phyloP scores from a whole-genome alignment of 1,140 invertebrate genomes.

The Batillaria attramentaria region DNA sequence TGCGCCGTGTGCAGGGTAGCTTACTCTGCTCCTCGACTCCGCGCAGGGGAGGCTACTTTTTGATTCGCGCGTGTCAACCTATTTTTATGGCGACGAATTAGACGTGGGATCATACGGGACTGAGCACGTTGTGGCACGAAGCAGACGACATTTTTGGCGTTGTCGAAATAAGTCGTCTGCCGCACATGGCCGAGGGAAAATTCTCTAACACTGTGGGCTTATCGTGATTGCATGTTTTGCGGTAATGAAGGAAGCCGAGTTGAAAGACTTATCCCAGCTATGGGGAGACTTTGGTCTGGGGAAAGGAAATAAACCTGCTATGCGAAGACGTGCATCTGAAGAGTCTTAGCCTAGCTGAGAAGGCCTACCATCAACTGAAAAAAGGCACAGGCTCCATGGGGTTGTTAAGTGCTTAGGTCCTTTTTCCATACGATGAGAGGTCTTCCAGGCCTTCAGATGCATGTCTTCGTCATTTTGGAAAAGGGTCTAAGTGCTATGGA shows the following conservation, averaged over 20 bases:
- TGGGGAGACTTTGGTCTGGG: neutral
- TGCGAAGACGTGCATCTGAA: neutral
- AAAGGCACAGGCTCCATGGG: neutral
- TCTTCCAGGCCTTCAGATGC: neutral
- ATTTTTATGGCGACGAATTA: slow-evolving; percentile 17
- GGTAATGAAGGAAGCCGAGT: slow-evolving; percentile 9
- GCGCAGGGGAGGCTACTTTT: neutral
- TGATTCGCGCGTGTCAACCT: slow-evolving; percentile 23
- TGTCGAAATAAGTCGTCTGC: slow-evolving; percentile 23
- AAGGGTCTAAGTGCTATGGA: too few species aligned
- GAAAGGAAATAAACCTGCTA: neutral
- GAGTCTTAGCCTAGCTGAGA: neutral
- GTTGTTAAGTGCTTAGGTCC: neutral
- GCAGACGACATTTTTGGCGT: slow-evolving; percentile 29
- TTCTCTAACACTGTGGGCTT: slow-evolving; percentile 6
- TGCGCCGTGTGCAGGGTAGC: neutral
- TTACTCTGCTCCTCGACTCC: neutral
- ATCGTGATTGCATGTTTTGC: slow-evolving; percentile 1
- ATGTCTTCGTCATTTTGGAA: neutral
- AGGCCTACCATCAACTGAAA: neutral
- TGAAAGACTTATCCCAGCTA: slow-evolving; percentile 17
- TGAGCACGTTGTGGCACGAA: slow-evolving; percentile 16
- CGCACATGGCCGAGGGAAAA: slow-evolving; percentile 17
- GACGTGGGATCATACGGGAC: neutral
- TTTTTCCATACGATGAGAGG: neutral